phyloP scores from a whole-genome alignment of 2,113 vertebrate species.

The Chloebia gouldiae region DNA sequence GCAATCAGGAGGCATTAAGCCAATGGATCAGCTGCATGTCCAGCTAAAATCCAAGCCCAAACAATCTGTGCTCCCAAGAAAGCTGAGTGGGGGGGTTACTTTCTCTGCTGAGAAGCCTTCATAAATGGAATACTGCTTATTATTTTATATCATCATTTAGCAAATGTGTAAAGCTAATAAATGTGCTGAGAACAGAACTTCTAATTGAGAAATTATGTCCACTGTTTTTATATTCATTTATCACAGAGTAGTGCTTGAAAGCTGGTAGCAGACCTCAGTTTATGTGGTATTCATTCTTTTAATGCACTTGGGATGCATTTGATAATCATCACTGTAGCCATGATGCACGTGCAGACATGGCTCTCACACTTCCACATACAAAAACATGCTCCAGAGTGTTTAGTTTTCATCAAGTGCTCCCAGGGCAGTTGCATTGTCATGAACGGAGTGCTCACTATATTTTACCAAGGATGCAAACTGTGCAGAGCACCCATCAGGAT shows the following conservation, averaged over 20 bases:
- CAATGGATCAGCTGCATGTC: not conserved
- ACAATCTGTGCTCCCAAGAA: not conserved
- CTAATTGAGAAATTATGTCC: not conserved
- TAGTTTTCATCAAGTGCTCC: not conserved
- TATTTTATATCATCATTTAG: not conserved
- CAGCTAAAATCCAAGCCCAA: not conserved
- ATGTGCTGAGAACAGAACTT: not conserved
- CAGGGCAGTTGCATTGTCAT: fast-evolving
- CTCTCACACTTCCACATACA: fast-evolving
- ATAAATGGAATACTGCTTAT: not conserved
- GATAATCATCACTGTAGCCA: not conserved
- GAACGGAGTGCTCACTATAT: fast-evolving
- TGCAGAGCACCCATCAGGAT: fast-evolving
- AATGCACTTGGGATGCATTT: not conserved
- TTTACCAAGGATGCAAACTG: not conserved
- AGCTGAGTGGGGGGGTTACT: not conserved
- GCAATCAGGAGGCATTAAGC: not conserved
- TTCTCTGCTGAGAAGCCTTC: not conserved
- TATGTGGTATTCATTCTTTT: not conserved
- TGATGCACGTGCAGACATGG: not conserved
- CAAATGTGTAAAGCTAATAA: not conserved
- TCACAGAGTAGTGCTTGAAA: fast-evolving
- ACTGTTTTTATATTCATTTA: not conserved
- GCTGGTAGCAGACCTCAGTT: not conserved
- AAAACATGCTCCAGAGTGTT: not conserved